A percentile compares a stretch with the other conserved stretches of the same genome.
These are phyloP conservation scores for Liposcelis brunnea DNA, from an alignment of 2,888 invertebrate species.

Conservation along the genomic window DNA sequence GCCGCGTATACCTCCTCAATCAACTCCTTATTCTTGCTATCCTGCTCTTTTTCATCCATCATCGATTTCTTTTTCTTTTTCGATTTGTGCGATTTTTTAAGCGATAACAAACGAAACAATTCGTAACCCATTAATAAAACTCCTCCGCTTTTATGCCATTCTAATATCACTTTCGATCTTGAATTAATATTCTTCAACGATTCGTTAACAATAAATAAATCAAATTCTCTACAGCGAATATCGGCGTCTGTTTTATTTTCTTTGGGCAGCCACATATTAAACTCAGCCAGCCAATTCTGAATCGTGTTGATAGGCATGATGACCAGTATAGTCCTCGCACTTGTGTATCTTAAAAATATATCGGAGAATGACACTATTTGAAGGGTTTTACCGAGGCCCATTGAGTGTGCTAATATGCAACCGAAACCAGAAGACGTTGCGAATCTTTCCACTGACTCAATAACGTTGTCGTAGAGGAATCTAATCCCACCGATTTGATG, in stretches of 20 bases:
- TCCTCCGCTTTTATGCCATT: constrained; percentile 79
- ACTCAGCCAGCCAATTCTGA: constrained; percentile 82
- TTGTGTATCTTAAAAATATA: constrained; percentile 80
- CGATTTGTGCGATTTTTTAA: constrained; percentile 48
- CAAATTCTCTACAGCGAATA: constrained; percentile 63
- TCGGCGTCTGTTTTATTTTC: constrained; percentile 39
- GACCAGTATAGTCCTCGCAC: constrained; percentile 74
- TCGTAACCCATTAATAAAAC: constrained; percentile 95
- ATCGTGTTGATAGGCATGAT: constrained; percentile 98
- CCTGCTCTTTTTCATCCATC: constrained; percentile 31
- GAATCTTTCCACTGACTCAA: constrained; percentile 81
- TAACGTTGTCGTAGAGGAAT: constrained; percentile 91
- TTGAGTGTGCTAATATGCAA: constrained; percentile 95
- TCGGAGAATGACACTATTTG: constrained; percentile 91
- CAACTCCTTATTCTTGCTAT: constrained; percentile 43
- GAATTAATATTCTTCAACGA: constrained; percentile 81
- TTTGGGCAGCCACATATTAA: constrained; percentile 89
- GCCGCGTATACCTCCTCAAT: constrained; percentile 72
- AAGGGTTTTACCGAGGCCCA: constrained; percentile 98
- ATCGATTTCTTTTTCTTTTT: constrained; percentile 40
- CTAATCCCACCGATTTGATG: constrained; percentile 93
- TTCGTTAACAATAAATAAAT: constrained; percentile 81
- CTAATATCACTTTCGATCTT: constrained; percentile 50
- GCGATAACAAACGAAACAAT: constrained; percentile 75
- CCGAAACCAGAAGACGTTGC: constrained; percentile 84